These are phyloP conservation scores for Leptopilina clavipes DNA, from an alignment of 1,140 invertebrate species.

Conservation along the genomic window DNA sequence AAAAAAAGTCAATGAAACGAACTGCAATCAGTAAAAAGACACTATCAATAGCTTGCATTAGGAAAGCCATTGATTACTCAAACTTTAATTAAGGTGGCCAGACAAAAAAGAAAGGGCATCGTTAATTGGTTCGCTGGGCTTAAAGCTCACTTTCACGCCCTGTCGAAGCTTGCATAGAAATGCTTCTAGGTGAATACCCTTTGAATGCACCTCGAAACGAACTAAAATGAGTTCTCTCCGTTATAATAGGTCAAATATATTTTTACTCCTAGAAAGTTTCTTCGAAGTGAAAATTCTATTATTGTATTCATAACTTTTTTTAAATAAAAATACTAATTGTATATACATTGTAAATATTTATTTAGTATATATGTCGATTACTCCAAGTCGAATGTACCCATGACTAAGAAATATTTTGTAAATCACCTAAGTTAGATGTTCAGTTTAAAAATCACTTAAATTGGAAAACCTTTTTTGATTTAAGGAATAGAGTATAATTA, in stretches of 20 bases:
- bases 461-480: too few species aligned
- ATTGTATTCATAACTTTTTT: not conserved
- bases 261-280: conserved; percentile 33
- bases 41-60: conserved; percentile 1
- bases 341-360: too few species aligned
- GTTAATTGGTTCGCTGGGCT: conserved; percentile 43
- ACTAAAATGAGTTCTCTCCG: conserved; percentile 41
- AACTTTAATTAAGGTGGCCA: conserved; percentile 48
- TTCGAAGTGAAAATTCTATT: not conserved
- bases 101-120: conserved; percentile 35
- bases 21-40: conserved; percentile 13
- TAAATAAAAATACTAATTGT: not conserved
- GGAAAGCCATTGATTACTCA: conserved; percentile 37
- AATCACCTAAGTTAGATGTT: too few species aligned
- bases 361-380: too few species aligned
- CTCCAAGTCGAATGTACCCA: too few species aligned
- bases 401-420: too few species aligned
- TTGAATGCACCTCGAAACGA: conserved; percentile 40
- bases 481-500: too few species aligned
- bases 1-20: not conserved
- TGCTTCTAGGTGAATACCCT: conserved; percentile 38
- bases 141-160: conserved; percentile 42
- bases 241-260: conserved; percentile 22
- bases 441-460: too few species aligned
- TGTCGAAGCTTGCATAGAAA: conserved; percentile 38